Percentiles rank a stretch among this genome's conserved stretches.
These are phyloP conservation scores for Gonocerus acuteangulatus DNA, from an alignment of 2,888 invertebrate species.

Conservation along the genomic window DNA sequence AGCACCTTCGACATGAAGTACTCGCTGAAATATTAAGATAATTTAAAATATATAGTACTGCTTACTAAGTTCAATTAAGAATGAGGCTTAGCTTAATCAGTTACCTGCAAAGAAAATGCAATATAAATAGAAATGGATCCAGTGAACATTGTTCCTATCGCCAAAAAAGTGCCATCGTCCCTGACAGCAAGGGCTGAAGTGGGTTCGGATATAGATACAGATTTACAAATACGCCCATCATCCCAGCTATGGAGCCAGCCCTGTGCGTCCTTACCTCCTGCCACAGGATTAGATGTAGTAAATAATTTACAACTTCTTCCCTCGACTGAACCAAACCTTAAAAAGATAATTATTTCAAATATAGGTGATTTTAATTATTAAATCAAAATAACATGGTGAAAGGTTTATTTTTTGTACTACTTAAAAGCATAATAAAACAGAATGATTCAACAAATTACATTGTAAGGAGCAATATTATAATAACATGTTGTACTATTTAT, in stretches of 20 bases:
- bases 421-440: no score
- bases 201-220: conserved; percentile 60
- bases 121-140: conserved; percentile 86
- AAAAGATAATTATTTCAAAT: conserved; percentile 32
- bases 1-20: conserved; percentile 72
- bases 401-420: no score
- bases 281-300: conserved; percentile 71
- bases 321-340: conserved; percentile 64
- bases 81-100: no score
- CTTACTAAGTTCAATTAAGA: no score
- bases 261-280: conserved; percentile 57
- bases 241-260: conserved; percentile 77
- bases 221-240: conserved; percentile 52
- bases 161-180: conserved; percentile 86
- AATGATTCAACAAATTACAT: no score
- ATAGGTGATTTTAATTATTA: not conserved
- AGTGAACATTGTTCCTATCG: conserved; percentile 87
- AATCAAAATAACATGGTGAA: no score
- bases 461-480: no score
- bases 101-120: conserved; percentile 81
- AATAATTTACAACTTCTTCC: conserved; percentile 62
- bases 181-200: conserved; percentile 77
- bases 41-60: conserved; percentile 7
- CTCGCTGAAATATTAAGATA: conserved; percentile 55
- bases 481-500: no score